Base-by-base conservation (phyloP, 2,113 vertebrate species). In the Phasianus colchicus region DNA sequence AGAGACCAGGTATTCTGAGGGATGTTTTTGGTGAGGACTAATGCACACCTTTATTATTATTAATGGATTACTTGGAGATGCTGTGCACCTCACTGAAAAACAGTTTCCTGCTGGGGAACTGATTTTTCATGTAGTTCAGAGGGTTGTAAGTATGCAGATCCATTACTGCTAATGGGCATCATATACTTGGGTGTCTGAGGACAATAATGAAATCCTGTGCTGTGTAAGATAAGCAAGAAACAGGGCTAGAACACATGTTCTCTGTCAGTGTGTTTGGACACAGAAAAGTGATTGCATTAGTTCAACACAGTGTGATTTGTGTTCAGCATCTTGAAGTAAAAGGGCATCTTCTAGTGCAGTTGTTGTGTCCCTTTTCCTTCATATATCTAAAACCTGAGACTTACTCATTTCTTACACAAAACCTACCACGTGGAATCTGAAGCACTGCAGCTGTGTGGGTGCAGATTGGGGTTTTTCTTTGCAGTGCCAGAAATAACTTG, bases 381-480 rank as follows among this genome's bases (percentile, higher is more conserved):
- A 2, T 19, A 7, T 11, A 2, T 55, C 69, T 48, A 13, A 86
- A 52, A 38, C 48, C n/a, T 64, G 54, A 30, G 36, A 27, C n/a
- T 61, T 91, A 10, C 5, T 30, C 83, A 40, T 72, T 48, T 63
- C 73, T 40, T 40, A 48, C 52, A 24, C 18, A 14, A 66, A 85
- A 43, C 60, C 57, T 74, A 70, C 72, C 79, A 57, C 5, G 72
- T 81, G 70, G 83, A 88, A 34, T 54, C 88, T 75, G 73, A 73
- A 66, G 67, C 42, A 79, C 45, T 90, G 79, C 64, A 66, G 24
- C 60, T 55, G 84, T 89, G 76, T 92, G 83, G 58, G 90, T 91
- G 90, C 91, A 52, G 72, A 40, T 22, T 70, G 91, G 93, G 91
- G 52, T 86, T 95, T 94, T 93, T 88, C 88, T 96, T 80, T 74